Percentiles rank a stretch among this genome's conserved stretches.
These are phyloP conservation scores for Leucophora obtusa DNA, from an alignment of 2,888 invertebrate genomes.

Conservation along the genomic window DNA sequence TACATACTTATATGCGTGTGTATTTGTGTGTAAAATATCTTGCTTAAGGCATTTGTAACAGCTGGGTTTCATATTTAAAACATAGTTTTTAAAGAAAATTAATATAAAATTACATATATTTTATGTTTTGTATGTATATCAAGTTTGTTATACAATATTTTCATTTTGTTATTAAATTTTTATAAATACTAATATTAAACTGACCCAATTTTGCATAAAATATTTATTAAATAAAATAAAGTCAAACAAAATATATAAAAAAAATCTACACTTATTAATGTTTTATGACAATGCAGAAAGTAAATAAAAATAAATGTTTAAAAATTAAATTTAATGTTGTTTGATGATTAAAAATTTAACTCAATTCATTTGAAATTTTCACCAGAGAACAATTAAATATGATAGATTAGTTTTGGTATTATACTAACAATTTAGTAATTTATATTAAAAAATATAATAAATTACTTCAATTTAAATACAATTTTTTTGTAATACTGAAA, in stretches of 20 bases:
- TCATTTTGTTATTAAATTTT: conserved; percentile 27
- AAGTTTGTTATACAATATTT: not conserved
- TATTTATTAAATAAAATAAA: not conserved
- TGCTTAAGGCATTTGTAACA: conserved; percentile 61
- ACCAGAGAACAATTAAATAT: not conserved
- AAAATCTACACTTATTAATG: not conserved
- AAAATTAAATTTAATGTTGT: not conserved
- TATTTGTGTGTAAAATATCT: conserved; percentile 50
- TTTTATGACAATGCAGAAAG: not conserved
- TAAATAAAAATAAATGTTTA: not conserved
- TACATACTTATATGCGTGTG: conserved; percentile 18
- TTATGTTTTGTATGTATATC: not conserved
- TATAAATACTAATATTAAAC: conserved; percentile 28
- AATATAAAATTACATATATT: conserved; percentile 2
- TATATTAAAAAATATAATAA: not conserved
- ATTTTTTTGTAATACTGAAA: not conserved
- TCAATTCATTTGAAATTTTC: not conserved
- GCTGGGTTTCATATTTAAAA: conserved; percentile 54
- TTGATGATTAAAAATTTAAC: not conserved
- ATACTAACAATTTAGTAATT: not conserved
- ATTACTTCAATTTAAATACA: not conserved
- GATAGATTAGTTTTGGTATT: not conserved
- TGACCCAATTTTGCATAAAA: conserved; percentile 41
- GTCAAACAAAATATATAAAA: not conserved
- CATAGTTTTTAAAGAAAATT: conserved; percentile 15